Base-by-base conservation (phyloP, 2,888 invertebrate genomes). In the Fragum fragum region DNA sequence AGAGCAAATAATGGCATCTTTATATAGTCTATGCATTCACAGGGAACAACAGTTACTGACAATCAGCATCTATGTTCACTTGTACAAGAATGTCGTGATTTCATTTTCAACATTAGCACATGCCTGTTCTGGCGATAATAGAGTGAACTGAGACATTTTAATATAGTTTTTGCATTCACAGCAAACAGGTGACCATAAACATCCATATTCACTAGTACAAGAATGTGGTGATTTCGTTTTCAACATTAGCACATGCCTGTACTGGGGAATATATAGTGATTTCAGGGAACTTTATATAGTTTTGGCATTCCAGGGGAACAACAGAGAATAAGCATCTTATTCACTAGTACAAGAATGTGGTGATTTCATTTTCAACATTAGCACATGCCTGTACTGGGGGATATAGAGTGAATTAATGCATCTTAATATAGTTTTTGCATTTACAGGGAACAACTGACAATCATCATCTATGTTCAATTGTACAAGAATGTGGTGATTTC, bases 201-300 rank as follows among this genome's bases (percentile, higher is more conserved):
- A 9, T 47, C 47, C 14, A 47, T 47, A 32, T 77, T 66, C 26
- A 53, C 72, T 72, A 9, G 72, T 63, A 66, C 77, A 29, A 59
- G 26, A 39, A 18, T 78, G 68, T 42, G 73, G 36, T 68, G 36
- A 78, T 73, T 57, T 16, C 14, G 3, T 21, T 11, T 29, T 55
- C 14, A 29, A 42, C 57, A 78, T 78, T 68, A 78, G 59, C 73
- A 78, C 68, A 78, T 78, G 57, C 23, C 59, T 72, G 68, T 78
- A 36, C 57, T 78, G 70, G 70, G 70, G 57, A 42, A 70, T 39
- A 76, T 16, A 23, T 28, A 52, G n/a, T n/a, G n/a, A n/a, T n/a
- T n/a, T n/a, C n/a, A n/a, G n/a, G n/a, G n/a, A n/a, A n/a, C n/a
- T n/a, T n/a, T n/a, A n/a, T n/a, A n/a, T n/a, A n/a, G n/a, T n/a